Evolutionary conservation across 2,113 vertebrate genomes (phyloP), one percentile per base, ranked within the genome.

Genomic region (Nothoprocta pentlandii): DNA sequence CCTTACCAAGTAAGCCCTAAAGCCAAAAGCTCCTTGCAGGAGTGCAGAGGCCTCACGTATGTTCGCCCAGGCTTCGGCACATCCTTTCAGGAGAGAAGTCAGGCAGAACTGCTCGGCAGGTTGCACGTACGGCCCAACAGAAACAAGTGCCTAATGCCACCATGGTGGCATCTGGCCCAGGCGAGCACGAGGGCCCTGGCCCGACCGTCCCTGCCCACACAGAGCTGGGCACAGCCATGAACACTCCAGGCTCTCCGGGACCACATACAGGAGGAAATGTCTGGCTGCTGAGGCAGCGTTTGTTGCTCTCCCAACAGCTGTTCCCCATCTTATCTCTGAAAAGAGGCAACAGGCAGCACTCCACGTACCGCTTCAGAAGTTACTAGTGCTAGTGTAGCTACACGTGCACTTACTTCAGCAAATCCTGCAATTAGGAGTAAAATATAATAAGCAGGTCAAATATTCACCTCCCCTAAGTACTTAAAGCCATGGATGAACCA

Each of bases 111-210:
- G 12, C 15, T 64, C 15, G 42, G 73, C 1, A 1, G 44, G 17
- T 41, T 66, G 75, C 42, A 67, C 8, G 39, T 56, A 62, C 15
- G 11, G 22, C 22, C 34, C 26, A 26, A 53, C 12, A 79, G 6
- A 5, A 83, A 22, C 12, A 15, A 12, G 47, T 8, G 4, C 5
- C 32, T 36, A 28, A 9, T 59, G 36, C 62, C 54, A 34, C 19
- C 7, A 0, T 8, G 22, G 20, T 3, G 1, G 16, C 42, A 75
- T 20, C 86, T 0, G 0, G 25, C 5, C 19, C 20, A 23, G 0
- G 0, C 2, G 20, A 80, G 28, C 42, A 67, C 21, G 13, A 32
- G 41, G 16, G 0, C 11, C 67, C n/a, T 20, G 59, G 14, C 34
- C 28, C n/a, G 30, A 11, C 56, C 23, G 14, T 10, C 49, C 12